Evolutionary conservation across 1,140 invertebrate genomes (phyloP).

Genomic region (Drosophila setifemur): DNA sequence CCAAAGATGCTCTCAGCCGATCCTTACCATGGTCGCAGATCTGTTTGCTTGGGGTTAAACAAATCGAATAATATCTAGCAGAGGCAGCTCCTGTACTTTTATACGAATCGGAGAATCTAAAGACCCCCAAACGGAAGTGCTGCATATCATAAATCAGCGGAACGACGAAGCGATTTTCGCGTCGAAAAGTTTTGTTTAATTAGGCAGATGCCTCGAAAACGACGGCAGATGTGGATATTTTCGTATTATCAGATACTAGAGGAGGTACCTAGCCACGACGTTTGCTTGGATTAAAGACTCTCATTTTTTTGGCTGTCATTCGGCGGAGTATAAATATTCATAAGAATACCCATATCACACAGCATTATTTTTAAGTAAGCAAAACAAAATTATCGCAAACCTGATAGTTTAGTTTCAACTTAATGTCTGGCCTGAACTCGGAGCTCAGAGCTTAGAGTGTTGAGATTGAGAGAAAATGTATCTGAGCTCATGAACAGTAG

Average conservation of each 20-base stretch:
- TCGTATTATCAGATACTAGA: slow-evolving; percentile 21
- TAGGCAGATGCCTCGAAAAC: slow-evolving; percentile 41
- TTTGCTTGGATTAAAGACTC: slow-evolving; percentile 46
- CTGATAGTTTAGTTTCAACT: slow-evolving; percentile 26
- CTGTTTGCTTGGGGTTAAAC: slow-evolving; percentile 46
- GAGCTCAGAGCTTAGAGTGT: slow-evolving; percentile 1
- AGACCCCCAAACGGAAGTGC: slow-evolving; percentile 60
- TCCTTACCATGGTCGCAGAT: slow-evolving; percentile 63
- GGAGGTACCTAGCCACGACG: slow-evolving; percentile 17
- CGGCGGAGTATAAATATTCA: slow-evolving; percentile 44
- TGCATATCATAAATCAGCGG: slow-evolving; percentile 65
- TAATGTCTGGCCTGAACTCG: background rate
- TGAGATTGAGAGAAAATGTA: background rate
- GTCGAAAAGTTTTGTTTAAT: slow-evolving; percentile 51
- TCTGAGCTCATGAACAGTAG: slow-evolving; percentile 20
- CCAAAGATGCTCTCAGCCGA: background rate
- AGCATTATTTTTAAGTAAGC: slow-evolving; percentile 19
- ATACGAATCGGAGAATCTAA: slow-evolving; percentile 37
- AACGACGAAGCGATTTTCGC: slow-evolving; percentile 31
- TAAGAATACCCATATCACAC: slow-evolving; percentile 40
- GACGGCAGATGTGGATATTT: slow-evolving; percentile 35
- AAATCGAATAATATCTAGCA: slow-evolving; percentile 58
- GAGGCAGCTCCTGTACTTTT: slow-evolving; percentile 55
- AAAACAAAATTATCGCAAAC: slow-evolving; percentile 32
- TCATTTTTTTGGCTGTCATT: slow-evolving; percentile 44